Conservation (phyloP, 2,113 vertebrate genomes). For the Promerops cafer region DNA sequence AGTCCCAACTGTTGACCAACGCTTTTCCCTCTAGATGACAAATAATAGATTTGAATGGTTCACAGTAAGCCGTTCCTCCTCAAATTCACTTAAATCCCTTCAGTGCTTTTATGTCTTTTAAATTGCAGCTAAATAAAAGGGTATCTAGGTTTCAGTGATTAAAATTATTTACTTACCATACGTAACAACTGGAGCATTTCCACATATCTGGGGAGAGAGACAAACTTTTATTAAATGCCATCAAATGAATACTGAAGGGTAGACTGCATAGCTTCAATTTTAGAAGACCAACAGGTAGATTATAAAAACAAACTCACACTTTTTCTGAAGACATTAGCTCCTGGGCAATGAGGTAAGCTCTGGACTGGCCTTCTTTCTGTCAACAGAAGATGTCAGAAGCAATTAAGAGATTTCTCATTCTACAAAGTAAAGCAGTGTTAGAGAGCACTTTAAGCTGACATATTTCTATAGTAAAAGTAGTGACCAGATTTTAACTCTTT, state of each 20-base stretch:
- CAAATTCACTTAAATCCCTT: neutral
- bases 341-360: slow-evolving; percentile 83
- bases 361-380: slow-evolving; percentile 85
- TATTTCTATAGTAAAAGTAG: neutral
- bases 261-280: neutral
- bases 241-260: neutral
- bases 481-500: neutral
- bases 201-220: slow-evolving; percentile 80
- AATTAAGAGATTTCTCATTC: neutral
- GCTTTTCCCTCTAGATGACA: neutral
- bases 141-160: slow-evolving; percentile 11
- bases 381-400: slow-evolving; percentile 41
- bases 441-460: neutral
- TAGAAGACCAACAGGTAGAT: neutral
- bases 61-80: neutral
- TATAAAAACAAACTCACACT: slow-evolving; percentile 75
- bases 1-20: neutral
- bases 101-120: neutral
- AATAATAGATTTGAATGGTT: neutral
- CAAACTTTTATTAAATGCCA: slow-evolving; percentile 30
- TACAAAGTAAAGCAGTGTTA: neutral
- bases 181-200: slow-evolving; percentile 80
- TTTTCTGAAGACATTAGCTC: slow-evolving; percentile 86
- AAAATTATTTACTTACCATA: slow-evolving; percentile 74
- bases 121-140: neutral